Percentiles rank a stretch among this genome's conserved stretches.
phyloP scores from a whole-genome alignment of 2,797 vertebrate species.

The Thripadectes ignobilis region DNA sequence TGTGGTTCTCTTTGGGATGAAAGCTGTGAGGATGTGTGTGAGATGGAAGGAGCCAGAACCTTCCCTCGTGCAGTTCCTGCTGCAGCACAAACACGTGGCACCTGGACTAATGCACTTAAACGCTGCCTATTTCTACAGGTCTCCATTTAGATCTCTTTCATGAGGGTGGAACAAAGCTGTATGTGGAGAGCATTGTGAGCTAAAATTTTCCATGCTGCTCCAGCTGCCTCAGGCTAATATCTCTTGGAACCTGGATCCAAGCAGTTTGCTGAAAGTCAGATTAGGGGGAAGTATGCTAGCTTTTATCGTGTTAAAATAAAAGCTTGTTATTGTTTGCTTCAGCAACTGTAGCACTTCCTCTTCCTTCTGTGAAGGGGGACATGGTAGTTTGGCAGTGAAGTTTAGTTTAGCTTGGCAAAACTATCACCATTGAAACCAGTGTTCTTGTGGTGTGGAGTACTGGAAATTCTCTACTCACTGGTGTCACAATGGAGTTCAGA shows the following conservation, averaged over 20 bases:
- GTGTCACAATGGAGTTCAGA: not conserved
- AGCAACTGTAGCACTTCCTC: not conserved
- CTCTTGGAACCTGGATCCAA: not conserved
- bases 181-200: not conserved
- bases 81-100: rapidly evolving
- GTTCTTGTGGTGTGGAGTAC: not conserved
- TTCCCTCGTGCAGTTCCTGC: not conserved
- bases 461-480: not conserved
- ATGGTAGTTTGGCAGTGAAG: not conserved
- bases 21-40: not conserved
- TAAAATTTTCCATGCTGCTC: not conserved
- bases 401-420: not conserved
- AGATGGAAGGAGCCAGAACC: not conserved
- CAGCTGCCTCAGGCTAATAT: not conserved
- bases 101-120: not conserved
- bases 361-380: not conserved
- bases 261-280: not conserved
- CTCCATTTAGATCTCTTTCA: not conserved
- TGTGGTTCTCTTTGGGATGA: not conserved
- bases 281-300: not conserved
- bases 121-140: not conserved
- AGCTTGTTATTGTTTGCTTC: not conserved
- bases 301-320: not conserved
- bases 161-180: not conserved
- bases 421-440: not conserved